Percentiles rank a stretch among this genome's conserved stretches.
Conservation (phyloP, 2,113 vertebrate species). For the Pelusios castaneus region DNA sequence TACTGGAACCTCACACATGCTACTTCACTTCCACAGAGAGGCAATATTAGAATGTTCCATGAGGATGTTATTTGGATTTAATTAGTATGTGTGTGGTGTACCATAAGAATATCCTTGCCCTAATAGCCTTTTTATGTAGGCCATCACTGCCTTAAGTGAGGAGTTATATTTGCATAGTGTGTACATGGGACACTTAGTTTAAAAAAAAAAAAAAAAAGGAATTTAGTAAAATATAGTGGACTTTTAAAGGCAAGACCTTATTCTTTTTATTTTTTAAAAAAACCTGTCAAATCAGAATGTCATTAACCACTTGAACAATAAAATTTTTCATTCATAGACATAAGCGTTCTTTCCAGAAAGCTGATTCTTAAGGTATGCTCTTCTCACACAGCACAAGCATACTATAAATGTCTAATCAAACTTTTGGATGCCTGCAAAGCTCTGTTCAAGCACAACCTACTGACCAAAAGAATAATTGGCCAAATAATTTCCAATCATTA, state of each 20-base stretch:
- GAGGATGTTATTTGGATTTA: background rate
- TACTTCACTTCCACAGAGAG: conserved; percentile 4
- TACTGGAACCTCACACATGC: conserved; percentile 1
- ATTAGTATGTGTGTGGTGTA: background rate
- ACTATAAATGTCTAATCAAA: background rate
- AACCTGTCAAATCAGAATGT: too few species aligned
- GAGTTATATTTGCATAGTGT: background rate
- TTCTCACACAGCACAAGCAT: background rate
- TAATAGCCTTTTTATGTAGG: background rate
- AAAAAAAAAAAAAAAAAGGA: background rate
- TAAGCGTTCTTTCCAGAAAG: background rate
- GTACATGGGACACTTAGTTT: background rate
- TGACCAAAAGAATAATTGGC: background rate
- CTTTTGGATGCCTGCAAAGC: background rate
- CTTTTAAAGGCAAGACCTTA: background rate
- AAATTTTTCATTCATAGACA: background rate
- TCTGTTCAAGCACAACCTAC: background rate
- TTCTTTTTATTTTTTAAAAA: too few species aligned
- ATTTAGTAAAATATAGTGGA: background rate
- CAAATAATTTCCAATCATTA: background rate
- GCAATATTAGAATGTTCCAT: background rate
- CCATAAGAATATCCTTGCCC: background rate
- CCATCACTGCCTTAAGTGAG: background rate
- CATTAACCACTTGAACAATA: too few species aligned
- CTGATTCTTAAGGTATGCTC: background rate